phyloP scores from a whole-genome alignment of 1,140 invertebrate species.

The Drosophila yakuba region DNA sequence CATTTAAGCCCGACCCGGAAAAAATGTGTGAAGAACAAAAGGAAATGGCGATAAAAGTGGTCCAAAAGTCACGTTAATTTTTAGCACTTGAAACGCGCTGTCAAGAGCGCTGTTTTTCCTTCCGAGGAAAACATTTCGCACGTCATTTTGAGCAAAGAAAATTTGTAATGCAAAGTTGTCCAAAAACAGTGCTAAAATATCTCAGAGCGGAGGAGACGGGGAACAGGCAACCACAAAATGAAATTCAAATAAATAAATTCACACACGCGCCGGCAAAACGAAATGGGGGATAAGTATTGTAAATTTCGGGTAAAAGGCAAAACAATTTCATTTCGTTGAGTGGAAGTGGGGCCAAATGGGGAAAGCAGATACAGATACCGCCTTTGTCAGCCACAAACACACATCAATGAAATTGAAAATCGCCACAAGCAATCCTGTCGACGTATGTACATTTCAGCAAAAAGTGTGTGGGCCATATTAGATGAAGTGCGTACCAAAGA shows the following conservation, averaged over 20 bases:
- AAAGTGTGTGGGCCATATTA: too few species aligned
- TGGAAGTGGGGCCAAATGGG: conserved; percentile 4
- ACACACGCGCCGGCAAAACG: conserved; percentile 53
- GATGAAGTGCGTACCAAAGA: too few species aligned
- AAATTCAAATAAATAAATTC: conserved; percentile 81
- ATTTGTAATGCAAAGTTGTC: conserved; percentile 78
- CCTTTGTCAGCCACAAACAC: conserved; percentile 24
- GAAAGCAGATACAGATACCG: not conserved
- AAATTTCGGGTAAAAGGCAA: conserved; percentile 59
- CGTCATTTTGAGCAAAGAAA: conserved; percentile 58
- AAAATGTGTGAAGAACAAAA: conserved; percentile 18
- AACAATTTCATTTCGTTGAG: conserved; percentile 67
- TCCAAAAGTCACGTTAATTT: conserved; percentile 68
- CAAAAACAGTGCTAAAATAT: conserved; percentile 67
- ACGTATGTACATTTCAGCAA: conserved; percentile 11
- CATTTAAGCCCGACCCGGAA: conserved; percentile 5
- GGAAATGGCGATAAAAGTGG: conserved; percentile 14
- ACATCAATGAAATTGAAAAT: conserved; percentile 72
- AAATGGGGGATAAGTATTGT: conserved; percentile 27
- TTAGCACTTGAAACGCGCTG: conserved; percentile 59
- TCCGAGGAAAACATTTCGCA: conserved; percentile 56
- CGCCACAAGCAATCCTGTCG: conserved; percentile 29
- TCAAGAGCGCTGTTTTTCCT: not conserved
- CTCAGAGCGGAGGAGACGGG: not conserved
- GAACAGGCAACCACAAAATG: conserved; percentile 64